Base-by-base conservation (phyloP, 2,888 invertebrate species). In the Spisula subtruncata region DNA sequence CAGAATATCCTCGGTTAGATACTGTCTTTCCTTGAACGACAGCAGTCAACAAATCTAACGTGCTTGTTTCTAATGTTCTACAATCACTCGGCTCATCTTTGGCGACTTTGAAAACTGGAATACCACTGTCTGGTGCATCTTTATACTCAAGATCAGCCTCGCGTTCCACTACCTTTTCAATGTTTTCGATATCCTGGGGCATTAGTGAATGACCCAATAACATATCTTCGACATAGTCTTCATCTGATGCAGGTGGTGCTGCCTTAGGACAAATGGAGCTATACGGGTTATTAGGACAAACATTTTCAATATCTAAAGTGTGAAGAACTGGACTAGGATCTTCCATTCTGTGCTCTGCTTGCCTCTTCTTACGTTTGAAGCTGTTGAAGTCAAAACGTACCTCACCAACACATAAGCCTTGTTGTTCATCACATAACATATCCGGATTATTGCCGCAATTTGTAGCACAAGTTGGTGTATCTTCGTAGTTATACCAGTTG, bases 401-500 rank as follows among this genome's bases (percentile, higher is more conserved):
- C 14, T 87, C 82, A 12, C 81, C 25, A n/a, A 75, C 75, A 48
- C 86, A 87, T 10, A 46, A 51, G 18, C 71, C 32, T 0, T 18
- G 75, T 14, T 75, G 54, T 25, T 75, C 32, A 14, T 85, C 54
- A 48, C 87, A 87, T 46, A 75, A 83, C 29, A 87, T 32, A 54
- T 87, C 87, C 0, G 71, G 51, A 6, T n/a, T 83, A 29, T 79
- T 79, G 12, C 79, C 79, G 32, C 87, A 87, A 41, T 79, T 56
- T 12, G 29, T 83, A 18, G 32, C 54, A 56, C 91, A 91, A 5
- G 82, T 80, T n/a, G 91, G 91, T 18, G 75, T 51, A 41, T 83
- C 82, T 51, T 84, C 89, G 51, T 91, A 91, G 18, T 87, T 82
- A 54, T 81, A 91, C 79, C 82, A 91, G 25, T 84, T 79, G 29